Percentiles rank a stretch among this genome's conserved stretches.
These are phyloP conservation scores for Diuraphis noxia DNA, from an alignment of 1,140 invertebrate species.

Conservation along the genomic window DNA sequence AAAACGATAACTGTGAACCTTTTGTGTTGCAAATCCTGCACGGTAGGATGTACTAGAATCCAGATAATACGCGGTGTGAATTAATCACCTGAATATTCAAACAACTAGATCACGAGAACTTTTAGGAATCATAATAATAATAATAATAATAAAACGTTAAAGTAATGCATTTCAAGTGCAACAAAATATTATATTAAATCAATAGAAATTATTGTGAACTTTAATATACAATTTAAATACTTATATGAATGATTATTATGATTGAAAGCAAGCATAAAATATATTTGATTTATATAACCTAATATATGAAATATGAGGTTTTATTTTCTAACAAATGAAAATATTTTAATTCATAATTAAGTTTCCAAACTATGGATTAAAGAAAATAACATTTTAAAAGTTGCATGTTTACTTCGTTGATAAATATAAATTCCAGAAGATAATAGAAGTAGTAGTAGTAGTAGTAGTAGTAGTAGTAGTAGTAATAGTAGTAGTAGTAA, in stretches of 20 bases:
- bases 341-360: neutral
- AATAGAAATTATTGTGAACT: neutral
- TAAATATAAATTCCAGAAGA: neutral
- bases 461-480: no score
- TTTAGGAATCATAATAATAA: neutral
- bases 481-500: no score
- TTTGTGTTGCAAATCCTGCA: neutral
- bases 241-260: neutral
- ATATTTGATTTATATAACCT: neutral
- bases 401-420: conserved; percentile 7
- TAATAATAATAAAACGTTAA: neutral
- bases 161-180: neutral
- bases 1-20: neutral
- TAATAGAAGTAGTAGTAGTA: conserved; percentile 9
- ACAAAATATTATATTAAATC: neutral
- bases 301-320: no score
- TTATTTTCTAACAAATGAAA: neutral
- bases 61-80: neutral
- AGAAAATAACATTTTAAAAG: conserved; percentile 24
- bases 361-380: conserved; percentile 5
- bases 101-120: neutral
- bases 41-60: neutral
- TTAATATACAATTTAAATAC: neutral
- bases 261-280: neutral
- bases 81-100: conserved; percentile 39